phyloP scores from a whole-genome alignment of 2,113 vertebrate genomes.

The Rhadina sibilatrix region DNA sequence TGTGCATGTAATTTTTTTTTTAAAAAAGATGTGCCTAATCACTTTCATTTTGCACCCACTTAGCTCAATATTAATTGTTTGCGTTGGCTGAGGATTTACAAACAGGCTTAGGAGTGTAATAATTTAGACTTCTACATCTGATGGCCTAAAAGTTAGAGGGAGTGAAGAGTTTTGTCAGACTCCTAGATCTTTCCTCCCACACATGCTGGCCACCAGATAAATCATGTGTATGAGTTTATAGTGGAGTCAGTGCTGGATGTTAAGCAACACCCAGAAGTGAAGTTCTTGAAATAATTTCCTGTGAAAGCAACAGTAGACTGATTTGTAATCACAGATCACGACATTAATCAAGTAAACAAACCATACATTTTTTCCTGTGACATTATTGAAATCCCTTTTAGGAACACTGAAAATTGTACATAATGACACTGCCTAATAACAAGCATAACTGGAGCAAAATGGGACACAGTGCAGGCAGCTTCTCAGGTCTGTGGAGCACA shows the following conservation, averaged over 20 bases:
- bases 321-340: slow-evolving; percentile 61
- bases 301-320: slow-evolving; percentile 67
- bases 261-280: slow-evolving; percentile 70
- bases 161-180: slow-evolving; percentile 53
- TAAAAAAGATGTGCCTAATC: slow-evolving; percentile 15
- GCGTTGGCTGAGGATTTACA: slow-evolving; percentile 4
- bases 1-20: background rate
- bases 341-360: slow-evolving; percentile 69
- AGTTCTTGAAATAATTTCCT: slow-evolving; percentile 73
- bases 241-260: slow-evolving; percentile 42
- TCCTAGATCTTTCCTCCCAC: slow-evolving; percentile 59
- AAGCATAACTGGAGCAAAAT: background rate
- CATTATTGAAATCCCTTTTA: slow-evolving; percentile 62
- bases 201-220: slow-evolving; percentile 62
- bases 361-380: slow-evolving; percentile 51
- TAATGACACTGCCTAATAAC: slow-evolving; percentile 33
- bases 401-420: slow-evolving; percentile 31
- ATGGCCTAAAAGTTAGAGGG: slow-evolving; percentile 38
- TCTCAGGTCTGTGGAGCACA: background rate
- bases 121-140: slow-evolving; percentile 13
- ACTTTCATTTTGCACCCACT: slow-evolving; percentile 55
- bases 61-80: slow-evolving; percentile 39
- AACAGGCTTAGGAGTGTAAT: slow-evolving; percentile 7
- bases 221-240: slow-evolving; percentile 59
- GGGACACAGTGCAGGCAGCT: background rate